phyloP scores from a whole-genome alignment of 2,113 vertebrate species.

The Rhinogobius similis region DNA sequence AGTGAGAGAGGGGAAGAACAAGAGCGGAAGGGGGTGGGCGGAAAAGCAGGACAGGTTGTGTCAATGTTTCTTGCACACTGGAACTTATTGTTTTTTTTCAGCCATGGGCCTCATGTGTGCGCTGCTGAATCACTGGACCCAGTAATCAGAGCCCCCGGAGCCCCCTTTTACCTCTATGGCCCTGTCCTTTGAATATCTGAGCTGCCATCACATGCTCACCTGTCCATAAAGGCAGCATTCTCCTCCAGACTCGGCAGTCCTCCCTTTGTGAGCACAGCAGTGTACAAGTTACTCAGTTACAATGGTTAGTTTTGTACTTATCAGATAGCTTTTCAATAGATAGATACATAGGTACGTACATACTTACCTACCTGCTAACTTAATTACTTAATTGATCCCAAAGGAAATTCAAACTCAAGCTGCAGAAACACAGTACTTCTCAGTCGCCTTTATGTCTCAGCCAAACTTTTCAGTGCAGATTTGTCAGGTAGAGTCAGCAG shows the following conservation, averaged over 20 bases:
- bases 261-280: neutral
- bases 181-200: slow-evolving; percentile 33
- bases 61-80: slow-evolving; percentile 67
- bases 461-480: no score
- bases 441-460: no score
- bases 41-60: slow-evolving; percentile 60
- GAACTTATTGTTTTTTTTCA: slow-evolving; percentile 64
- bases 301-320: slow-evolving; percentile 4
- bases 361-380: no score
- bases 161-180: slow-evolving; percentile 16
- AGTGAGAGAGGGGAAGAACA: slow-evolving; percentile 51
- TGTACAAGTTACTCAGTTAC: slow-evolving; percentile 5
- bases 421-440: no score
- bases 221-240: slow-evolving; percentile 12
- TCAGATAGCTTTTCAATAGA: neutral
- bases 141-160: slow-evolving; percentile 62
- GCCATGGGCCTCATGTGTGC: slow-evolving; percentile 36
- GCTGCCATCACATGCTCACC: slow-evolving; percentile 25
- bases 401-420: no score
- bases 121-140: slow-evolving; percentile 56
- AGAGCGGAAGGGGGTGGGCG: slow-evolving; percentile 40
- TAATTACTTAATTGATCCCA: no score
- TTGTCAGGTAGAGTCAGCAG: no score
- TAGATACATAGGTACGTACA: no score
- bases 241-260: neutral